Conservation (phyloP, 2,797 vertebrate species). For the Poeciliopsis paucimaculata region DNA sequence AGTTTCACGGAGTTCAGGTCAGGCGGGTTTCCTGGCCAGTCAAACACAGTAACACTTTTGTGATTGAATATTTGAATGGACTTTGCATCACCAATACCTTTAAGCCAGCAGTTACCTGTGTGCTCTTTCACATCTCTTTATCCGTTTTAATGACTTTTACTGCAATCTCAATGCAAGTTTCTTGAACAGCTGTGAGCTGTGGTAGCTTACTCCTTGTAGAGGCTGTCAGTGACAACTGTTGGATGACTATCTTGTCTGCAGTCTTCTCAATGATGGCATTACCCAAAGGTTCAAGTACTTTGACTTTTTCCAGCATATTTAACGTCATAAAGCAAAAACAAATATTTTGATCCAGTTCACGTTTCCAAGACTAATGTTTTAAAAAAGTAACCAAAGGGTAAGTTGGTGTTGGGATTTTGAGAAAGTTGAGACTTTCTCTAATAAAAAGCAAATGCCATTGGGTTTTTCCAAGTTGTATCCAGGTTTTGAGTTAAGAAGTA, state of each 20-base stretch:
- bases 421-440: not conserved
- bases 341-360: not conserved
- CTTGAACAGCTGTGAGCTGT: not conserved
- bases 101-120: not conserved
- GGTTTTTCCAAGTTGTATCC: not conserved
- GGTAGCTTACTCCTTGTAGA: not conserved
- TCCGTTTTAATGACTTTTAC: not conserved
- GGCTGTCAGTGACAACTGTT: not conserved
- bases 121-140: not conserved
- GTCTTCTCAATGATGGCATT: not conserved
- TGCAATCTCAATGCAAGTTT: not conserved
- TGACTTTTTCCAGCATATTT: not conserved
- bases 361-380: not conserved
- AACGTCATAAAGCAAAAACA: not conserved
- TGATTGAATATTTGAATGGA: not conserved
- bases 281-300: not conserved
- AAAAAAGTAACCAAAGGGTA: not conserved
- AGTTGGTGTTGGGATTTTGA: not conserved
- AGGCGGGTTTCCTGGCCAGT: not conserved
- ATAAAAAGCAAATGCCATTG: not conserved
- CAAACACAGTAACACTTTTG: not conserved
- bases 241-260: not conserved
- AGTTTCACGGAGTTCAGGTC: not conserved
- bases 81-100: not conserved
- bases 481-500: not conserved